Conservation (phyloP, 1,140 invertebrate genomes). For the Homalodisca vitripennis region DNA sequence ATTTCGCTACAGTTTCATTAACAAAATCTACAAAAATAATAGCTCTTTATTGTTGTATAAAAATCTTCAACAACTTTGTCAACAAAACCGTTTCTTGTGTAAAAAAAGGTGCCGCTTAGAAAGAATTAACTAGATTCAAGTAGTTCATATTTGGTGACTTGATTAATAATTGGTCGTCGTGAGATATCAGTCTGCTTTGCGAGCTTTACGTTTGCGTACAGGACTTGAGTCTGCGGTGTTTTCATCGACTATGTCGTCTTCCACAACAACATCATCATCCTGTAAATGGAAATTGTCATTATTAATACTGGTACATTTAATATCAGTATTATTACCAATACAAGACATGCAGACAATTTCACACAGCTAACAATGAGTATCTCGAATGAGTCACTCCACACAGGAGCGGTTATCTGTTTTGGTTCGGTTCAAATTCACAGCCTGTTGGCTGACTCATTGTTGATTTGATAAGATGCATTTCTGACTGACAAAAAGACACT, state of each 20-base stretch:
- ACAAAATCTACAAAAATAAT: slow-evolving; percentile 9
- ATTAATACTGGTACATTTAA: too few species aligned
- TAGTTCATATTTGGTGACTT: slow-evolving; percentile 7
- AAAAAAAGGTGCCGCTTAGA: not conserved
- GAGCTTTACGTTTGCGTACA: slow-evolving; percentile 59
- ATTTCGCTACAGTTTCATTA: not conserved
- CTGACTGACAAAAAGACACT: slow-evolving; percentile 23
- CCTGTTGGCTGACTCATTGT: not conserved
- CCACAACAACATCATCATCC: slow-evolving; percentile 52
- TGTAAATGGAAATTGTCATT: slow-evolving; percentile 47
- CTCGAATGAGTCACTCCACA: too few species aligned
- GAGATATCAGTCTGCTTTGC: slow-evolving; percentile 58
- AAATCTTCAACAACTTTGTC: too few species aligned
- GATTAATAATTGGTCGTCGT: not conserved
- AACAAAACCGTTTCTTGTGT: not conserved
- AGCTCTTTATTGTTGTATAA: slow-evolving; percentile 7
- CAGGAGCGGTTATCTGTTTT: not conserved
- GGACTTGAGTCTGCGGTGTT: slow-evolving; percentile 27
- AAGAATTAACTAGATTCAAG: not conserved
- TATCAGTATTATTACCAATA: slow-evolving; percentile 43
- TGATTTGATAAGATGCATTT: slow-evolving; percentile 18
- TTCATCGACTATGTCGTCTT: slow-evolving; percentile 53
- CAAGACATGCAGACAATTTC: slow-evolving; percentile 41
- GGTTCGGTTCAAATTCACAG: not conserved
- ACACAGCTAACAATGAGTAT: slow-evolving; percentile 33